Conservation (phyloP, 2,113 vertebrate species). For the Tachycineta bicolor region DNA sequence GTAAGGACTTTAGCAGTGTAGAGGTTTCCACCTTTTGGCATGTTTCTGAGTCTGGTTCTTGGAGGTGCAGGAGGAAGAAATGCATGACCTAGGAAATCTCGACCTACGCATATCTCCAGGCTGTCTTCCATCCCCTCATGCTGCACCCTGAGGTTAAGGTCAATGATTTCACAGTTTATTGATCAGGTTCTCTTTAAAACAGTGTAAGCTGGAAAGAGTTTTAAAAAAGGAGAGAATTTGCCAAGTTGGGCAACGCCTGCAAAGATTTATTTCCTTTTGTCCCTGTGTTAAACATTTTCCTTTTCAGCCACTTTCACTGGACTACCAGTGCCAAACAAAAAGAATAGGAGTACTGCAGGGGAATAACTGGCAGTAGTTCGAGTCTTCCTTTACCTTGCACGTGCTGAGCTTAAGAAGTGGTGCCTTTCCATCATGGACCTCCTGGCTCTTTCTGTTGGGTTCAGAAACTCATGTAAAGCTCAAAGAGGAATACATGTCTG, state of each 20-base stretch:
- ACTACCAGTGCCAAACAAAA: background rate
- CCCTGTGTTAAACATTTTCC: background rate
- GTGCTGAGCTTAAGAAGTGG: background rate
- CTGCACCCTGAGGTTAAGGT: background rate
- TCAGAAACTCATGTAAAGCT: background rate
- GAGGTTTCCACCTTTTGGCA: background rate
- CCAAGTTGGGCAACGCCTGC: background rate
- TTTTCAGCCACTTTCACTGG: background rate
- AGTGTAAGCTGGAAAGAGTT: background rate
- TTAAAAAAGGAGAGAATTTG: background rate
- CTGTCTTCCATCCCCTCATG: background rate
- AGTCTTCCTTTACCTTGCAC: background rate
- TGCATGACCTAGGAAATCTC: background rate
- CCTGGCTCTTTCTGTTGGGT: background rate
- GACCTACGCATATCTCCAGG: rapidly evolving
- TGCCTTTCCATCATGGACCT: background rate
- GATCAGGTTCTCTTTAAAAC: background rate
- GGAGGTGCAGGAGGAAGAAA: background rate
- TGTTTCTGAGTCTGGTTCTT: background rate
- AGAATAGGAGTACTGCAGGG: background rate
- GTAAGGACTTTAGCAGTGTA: background rate
- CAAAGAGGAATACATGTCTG: background rate
- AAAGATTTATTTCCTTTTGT: background rate
- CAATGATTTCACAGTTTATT: background rate
- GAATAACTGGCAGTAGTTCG: background rate